Evolutionary conservation across 2,113 vertebrate genomes (phyloP), one percentile per base, ranked within the genome.

Genomic region (Apodemus sylvaticus): DNA sequence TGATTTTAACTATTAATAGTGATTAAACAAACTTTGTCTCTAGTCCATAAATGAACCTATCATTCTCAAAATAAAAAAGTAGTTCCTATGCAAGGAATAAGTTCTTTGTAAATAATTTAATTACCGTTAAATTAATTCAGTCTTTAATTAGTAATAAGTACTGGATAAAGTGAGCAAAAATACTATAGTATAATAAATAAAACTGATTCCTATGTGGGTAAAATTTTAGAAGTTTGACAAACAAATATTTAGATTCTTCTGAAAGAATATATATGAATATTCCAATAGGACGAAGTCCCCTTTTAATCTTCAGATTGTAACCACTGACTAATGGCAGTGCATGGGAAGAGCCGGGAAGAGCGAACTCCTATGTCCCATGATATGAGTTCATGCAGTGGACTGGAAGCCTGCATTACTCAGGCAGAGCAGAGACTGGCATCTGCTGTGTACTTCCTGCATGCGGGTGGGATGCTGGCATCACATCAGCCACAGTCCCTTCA

Each of bases 181-280:
- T 74, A 68, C 73, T 93, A 73, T 91, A 62, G n/a, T 29, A 68
- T 77, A 88, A 87, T 51, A 79, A 93, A 73, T 82, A 89, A 86
- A 48, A 5, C 45, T 22, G 92, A 89, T 79, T 68, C 77, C 79
- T 68, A 91, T 70, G 26, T 77, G 17, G 31, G 42, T 45, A 76
- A 68, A 86, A 55, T 7, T 89, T 53, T 13, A 76, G 24, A 11
- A 91, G 26, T 58, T 93, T 91, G 90, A 91, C 90, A 89, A 62
- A 68, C 14, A 91, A 71, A 91, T n/a, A 86, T 5, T 36, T 77
- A 93, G 64, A 93, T 89, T 91, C 48, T 86, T 81, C 78, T 12
- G 2, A 86, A 91, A 95, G 51, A 70, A 22, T 86, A 29, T 62
- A 87, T 39, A 83, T 42, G 53, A 82, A 87, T 90, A 87, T 76